Evolutionary conservation across 2,888 invertebrate genomes (phyloP).

Genomic region (Drosophila subquinaria): DNA sequence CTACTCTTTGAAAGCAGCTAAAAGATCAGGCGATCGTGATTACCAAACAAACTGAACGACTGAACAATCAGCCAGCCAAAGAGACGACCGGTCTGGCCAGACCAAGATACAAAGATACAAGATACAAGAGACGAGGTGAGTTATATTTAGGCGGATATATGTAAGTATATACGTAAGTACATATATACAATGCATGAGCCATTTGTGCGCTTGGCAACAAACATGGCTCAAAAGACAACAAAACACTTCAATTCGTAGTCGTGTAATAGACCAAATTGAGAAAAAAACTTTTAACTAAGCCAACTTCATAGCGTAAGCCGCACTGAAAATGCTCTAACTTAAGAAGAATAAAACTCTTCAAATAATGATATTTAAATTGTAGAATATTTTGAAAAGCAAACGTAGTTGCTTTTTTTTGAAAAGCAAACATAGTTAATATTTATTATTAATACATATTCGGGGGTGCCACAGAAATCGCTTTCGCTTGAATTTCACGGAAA

Average conservation of each 20-base stretch:
- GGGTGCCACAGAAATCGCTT: no score
- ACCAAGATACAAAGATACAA: conserved; percentile 1
- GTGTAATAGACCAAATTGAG: conserved; percentile 66
- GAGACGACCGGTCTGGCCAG: conserved; percentile 60
- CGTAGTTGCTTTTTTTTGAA: no score
- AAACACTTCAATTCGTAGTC: conserved; percentile 68
- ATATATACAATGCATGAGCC: conserved; percentile 42
- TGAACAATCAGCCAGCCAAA: conserved; percentile 51
- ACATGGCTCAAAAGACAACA: conserved; percentile 52
- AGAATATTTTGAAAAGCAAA: not conserved
- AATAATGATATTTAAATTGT: fast-evolving
- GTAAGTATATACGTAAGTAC: not conserved
- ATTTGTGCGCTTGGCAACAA: conserved; percentile 74
- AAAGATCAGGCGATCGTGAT: conserved; percentile 72
- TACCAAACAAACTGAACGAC: conserved; percentile 58
- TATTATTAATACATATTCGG: no score
- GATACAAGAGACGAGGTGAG: conserved; percentile 23
- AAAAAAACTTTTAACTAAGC: conserved; percentile 49
- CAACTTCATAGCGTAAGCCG: conserved; percentile 8
- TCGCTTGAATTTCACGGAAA: no score
- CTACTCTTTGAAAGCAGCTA: conserved; percentile 55
- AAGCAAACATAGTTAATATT: no score
- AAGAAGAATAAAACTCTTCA: not conserved
- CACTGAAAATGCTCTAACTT: conserved; percentile 26
- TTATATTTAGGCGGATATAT: conserved; percentile 20